Base-by-base conservation (phyloP, 2,797 vertebrate genomes). In the Mormyrops attenuatus region DNA sequence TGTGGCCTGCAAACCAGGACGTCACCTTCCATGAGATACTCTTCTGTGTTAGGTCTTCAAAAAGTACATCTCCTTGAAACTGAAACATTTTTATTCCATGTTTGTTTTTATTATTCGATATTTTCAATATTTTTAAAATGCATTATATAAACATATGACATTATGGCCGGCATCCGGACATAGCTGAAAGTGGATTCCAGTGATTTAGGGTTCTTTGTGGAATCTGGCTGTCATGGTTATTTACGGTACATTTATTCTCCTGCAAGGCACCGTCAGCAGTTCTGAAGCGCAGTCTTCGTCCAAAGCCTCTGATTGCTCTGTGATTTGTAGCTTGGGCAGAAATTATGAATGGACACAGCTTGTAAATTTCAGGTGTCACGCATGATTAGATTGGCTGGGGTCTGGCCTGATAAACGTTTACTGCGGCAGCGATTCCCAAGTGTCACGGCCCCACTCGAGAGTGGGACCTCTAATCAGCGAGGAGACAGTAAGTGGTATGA, bases 241-340 rank as follows among this genome's bases (percentile, higher is more conserved):
- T 30, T 57, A 30, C n/a, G 26, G 88, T 30, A 50, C 41, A 53
- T 20, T 80, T 34, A 11, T 34, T 38, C 50, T 80, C 66, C 63
- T 11, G 4, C 15, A 17, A 20, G 50, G 66, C 30, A 13, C 9
- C 66, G 63, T n/a, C 63, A 88, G 88, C 88, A 73, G 17, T 52
- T 80, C 34, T 77, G 26, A 34, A 38, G 44, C 38, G 1, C 15
- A 2, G 20, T 49, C 49, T 30, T 85, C 44, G 3, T 52, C 44
- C 49, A 52, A 22, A 85, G 44, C 34, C 73, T 85, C 44, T 22
- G 82, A 85, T 85, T 66, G 26, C 88, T 20, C 52, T 47, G 34
- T 85, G 80, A 85, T 89, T 57, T 63, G 41, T 44, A 89, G 80
- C 53, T 84, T 73, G 82, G 73, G 38, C 53, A 55, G 88, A 53